Conservation (phyloP, 2,113 vertebrate genomes). For the Heloderma charlesbogerti region DNA sequence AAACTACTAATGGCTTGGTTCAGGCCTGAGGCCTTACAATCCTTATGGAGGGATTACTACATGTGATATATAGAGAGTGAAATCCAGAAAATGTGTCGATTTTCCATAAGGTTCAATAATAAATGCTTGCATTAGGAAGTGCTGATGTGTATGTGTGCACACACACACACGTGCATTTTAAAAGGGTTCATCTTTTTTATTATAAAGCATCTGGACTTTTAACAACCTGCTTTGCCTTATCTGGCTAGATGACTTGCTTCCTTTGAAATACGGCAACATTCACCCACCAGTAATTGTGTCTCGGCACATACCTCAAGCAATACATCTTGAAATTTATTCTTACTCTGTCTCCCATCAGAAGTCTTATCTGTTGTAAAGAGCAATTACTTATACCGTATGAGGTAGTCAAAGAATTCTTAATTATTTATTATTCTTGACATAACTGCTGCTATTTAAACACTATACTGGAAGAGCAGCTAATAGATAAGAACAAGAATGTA, state of each 20-base stretch:
- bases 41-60: background rate
- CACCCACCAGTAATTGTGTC: background rate
- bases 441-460: conserved; percentile 52
- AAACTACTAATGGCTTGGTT: no score
- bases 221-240: background rate
- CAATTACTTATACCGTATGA: conserved; percentile 41
- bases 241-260: background rate
- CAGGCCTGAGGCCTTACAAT: no score
- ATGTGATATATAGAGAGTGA: background rate
- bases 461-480: conserved; percentile 45
- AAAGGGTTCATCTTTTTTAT: background rate
- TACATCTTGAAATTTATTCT: conserved; percentile 33
- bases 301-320: background rate
- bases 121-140: background rate
- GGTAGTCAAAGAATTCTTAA: conserved; percentile 28
- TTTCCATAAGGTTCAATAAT: fast-evolving
- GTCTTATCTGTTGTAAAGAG: background rate
- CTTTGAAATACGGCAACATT: background rate
- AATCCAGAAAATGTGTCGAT: background rate
- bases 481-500: conserved; percentile 23
- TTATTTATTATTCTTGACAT: conserved; percentile 36
- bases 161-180: background rate
- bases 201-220: background rate
- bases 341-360: background rate
- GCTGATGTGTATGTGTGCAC: background rate